Evolutionary conservation across 1,140 invertebrate genomes (phyloP).

Genomic region (Calliphora vicina): DNA sequence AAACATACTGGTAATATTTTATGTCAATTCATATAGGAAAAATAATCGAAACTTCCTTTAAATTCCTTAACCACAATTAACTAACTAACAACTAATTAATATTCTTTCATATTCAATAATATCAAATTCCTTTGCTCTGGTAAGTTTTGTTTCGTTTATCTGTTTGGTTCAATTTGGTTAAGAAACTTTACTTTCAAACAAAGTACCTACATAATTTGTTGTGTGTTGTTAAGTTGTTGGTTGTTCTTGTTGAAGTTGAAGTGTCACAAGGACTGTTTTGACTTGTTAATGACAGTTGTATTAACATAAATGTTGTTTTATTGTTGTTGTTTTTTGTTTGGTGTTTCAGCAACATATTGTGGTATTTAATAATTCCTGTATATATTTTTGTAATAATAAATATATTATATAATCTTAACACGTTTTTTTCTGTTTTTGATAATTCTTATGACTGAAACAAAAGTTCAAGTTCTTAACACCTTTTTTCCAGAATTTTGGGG

Average conservation of each 20-base stretch:
- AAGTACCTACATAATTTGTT: background rate
- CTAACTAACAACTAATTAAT: constrained; percentile 2
- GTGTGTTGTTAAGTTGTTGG: background rate
- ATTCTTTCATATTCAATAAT: background rate
- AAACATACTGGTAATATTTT: background rate
- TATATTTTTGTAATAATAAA: background rate
- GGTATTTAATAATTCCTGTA: background rate
- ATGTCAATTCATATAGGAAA: background rate
- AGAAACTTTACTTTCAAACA: background rate
- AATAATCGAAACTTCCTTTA: background rate
- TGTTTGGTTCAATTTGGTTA: background rate
- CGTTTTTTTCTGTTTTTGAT: background rate
- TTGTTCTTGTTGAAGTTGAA: constrained; percentile 5
- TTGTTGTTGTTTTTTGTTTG: background rate
- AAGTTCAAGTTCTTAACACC: constrained; percentile 9
- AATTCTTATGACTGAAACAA: background rate
- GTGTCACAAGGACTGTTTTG: constrained; percentile 8
- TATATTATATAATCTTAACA: background rate
- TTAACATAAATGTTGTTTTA: background rate
- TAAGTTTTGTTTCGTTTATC: background rate
- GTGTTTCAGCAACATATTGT: background rate
- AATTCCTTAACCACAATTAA: background rate
- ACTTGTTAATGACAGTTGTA: constrained; percentile 16
- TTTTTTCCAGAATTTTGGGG: background rate
- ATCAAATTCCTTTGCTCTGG: background rate